These are phyloP conservation scores for Saxicola maurus DNA, from an alignment of 2,797 vertebrate species.

Conservation along the genomic window DNA sequence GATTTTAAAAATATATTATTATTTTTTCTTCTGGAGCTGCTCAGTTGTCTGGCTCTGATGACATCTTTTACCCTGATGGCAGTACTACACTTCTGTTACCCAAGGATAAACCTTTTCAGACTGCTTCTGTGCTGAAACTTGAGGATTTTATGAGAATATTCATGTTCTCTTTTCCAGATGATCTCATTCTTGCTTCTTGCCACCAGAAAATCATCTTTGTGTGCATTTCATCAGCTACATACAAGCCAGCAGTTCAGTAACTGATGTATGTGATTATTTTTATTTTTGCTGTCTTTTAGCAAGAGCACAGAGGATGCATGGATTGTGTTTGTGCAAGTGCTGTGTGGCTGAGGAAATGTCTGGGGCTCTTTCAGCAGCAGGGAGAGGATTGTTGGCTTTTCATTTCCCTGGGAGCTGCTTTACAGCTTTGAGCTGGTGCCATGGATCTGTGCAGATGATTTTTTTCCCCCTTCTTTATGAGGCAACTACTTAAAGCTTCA, in stretches of 20 bases:
- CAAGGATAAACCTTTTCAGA: neutral
- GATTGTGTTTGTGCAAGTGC: neutral
- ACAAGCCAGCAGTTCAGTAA: neutral
- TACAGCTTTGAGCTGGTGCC: neutral
- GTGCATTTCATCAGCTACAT: neutral
- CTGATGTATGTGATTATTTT: neutral
- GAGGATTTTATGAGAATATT: slow-evolving; percentile 16
- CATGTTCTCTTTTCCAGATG: neutral
- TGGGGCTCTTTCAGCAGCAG: neutral
- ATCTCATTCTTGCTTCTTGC: slow-evolving; percentile 24
- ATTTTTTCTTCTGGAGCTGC: neutral
- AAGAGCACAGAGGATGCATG: neutral
- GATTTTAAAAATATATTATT: neutral
- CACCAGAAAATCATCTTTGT: neutral
- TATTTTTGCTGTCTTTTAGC: neutral
- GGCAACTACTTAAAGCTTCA: neutral
- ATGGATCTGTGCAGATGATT: neutral
- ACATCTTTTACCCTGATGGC: neutral
- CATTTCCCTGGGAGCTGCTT: neutral
- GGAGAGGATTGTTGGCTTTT: neutral
- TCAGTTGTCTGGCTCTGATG: neutral
- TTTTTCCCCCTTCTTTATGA: neutral
- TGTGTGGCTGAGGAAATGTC: neutral
- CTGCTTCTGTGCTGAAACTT: neutral
- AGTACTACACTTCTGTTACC: neutral